These are phyloP conservation scores for Drosophila nigrodunni DNA, from an alignment of 1,140 invertebrate genomes.

Conservation along the genomic window DNA sequence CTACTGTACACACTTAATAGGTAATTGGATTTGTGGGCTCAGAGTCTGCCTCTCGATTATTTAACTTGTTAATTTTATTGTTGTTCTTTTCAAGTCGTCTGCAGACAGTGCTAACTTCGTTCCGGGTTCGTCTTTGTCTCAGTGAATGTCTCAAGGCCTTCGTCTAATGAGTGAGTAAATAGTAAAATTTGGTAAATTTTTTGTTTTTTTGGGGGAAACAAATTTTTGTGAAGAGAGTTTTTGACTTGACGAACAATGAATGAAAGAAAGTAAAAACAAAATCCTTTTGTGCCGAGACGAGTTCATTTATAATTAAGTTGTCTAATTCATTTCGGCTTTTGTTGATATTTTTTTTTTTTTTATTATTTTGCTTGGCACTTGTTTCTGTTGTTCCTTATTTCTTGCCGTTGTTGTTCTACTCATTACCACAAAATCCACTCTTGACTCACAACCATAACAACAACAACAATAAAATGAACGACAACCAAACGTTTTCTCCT, in stretches of 20 bases:
- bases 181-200: slow-evolving; percentile 52
- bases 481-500: slow-evolving; percentile 61
- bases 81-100: slow-evolving; percentile 63
- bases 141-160: slow-evolving; percentile 22
- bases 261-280: slow-evolving; percentile 47
- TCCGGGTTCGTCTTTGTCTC: background rate
- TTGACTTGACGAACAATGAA: slow-evolving; percentile 35
- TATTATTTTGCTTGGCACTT: slow-evolving; percentile 54
- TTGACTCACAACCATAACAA: slow-evolving; percentile 28
- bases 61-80: slow-evolving; percentile 80
- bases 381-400: slow-evolving; percentile 34
- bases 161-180: slow-evolving; percentile 78
- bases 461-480: slow-evolving; percentile 27
- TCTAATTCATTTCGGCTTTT: slow-evolving; percentile 81
- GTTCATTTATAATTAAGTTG: slow-evolving; percentile 84
- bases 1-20: slow-evolving; percentile 34
- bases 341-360: slow-evolving; percentile 43
- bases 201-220: slow-evolving; percentile 6
- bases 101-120: slow-evolving; percentile 8
- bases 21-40: slow-evolving; percentile 75
- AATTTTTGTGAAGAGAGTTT: slow-evolving; percentile 21
- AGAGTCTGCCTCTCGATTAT: slow-evolving; percentile 66
- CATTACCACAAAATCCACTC: slow-evolving; percentile 79
- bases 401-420: slow-evolving; percentile 56
- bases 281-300: slow-evolving; percentile 69